Base-by-base conservation (phyloP, 2,113 vertebrate species). In the Pyxicephalus adspersus region DNA sequence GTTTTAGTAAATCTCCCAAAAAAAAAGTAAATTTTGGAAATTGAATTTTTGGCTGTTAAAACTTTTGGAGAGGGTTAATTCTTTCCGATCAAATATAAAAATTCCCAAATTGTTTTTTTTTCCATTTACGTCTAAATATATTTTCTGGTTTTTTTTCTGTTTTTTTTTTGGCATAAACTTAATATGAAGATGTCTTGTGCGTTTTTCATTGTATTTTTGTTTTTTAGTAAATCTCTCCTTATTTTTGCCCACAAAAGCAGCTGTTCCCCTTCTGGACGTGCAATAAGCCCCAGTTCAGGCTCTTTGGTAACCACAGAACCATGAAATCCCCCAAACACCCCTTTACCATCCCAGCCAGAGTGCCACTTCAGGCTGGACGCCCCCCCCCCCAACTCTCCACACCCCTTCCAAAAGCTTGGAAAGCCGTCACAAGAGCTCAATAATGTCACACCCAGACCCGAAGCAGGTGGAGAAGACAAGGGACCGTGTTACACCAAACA, bases 401-500 rank as follows among this genome's bases (percentile, higher is more conserved):
- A 13, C 79, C 79, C 79, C 25, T 64, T 17, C 25, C 38, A 45
- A 64, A 64, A 25, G 28, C 79, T 74, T 65, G 70, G 68, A 73
- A 38, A 74, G 38, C 68, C 61, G 45, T 64, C 61, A 64, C 60
- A 17, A 63, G n/a, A 28, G 15, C 60, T 79, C 51, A 68, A 51
- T 52, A 79, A 79, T 79, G 65, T 68, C 77, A 66, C 77, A 79
- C 64, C 64, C 64, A 70, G 77, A 22, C 58, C 79, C 15, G 50
- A 60, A 50, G 3, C 77, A 5, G 79, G 67, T 22, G 11, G 2
- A 4, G 1, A 25, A 0, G 22, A 25, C 18, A 65, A 45, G 34
- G 58, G 78, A 34, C 38, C 13, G 19, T 25, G 50, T 29, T 57
- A 5, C 55, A 16, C n/a, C 6, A 0, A 15, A 34, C 34, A 1